A percentile compares a stretch with the other conserved stretches of the same genome.
Conservation (phyloP, 2,888 invertebrate species). For the Drosophila anceps region DNA sequence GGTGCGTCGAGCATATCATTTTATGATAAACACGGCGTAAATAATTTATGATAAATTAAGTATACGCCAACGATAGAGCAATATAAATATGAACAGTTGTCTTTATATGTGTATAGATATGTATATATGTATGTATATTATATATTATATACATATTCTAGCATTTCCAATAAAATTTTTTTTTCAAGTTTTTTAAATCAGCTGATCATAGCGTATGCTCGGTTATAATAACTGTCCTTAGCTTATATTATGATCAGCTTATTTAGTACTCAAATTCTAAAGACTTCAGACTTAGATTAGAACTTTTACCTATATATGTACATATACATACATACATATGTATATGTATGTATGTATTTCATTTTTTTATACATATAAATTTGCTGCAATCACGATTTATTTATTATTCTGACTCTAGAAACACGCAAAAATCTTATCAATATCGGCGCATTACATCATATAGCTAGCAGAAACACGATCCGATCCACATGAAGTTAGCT, state of each 20-base stretch:
- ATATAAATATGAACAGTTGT: neutral
- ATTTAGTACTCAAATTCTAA: neutral
- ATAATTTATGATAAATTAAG: conserved; percentile 54
- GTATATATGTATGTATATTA: neutral
- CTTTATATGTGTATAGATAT: neutral
- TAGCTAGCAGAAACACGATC: neutral
- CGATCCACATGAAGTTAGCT: neutral
- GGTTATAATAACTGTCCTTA: neutral
- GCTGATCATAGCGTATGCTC: neutral
- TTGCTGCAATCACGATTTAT: conserved; percentile 3
- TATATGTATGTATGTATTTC: neutral
- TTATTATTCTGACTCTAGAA: neutral
- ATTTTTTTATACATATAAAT: neutral
- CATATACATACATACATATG: neutral
- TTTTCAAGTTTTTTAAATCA: neutral
- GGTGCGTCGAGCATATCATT: conserved; percentile 57
- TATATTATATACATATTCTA: neutral
- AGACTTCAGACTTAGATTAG: neutral
- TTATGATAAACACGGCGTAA: conserved; percentile 44
- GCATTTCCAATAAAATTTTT: neutral
- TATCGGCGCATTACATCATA: conserved; percentile 1
- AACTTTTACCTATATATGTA: neutral
- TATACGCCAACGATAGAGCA: conserved; percentile 7
- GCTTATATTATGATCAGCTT: neutral
- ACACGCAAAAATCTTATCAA: conserved; percentile 1